phyloP scores from a whole-genome alignment of 2,113 vertebrate genomes.

The Carassius auratus region DNA sequence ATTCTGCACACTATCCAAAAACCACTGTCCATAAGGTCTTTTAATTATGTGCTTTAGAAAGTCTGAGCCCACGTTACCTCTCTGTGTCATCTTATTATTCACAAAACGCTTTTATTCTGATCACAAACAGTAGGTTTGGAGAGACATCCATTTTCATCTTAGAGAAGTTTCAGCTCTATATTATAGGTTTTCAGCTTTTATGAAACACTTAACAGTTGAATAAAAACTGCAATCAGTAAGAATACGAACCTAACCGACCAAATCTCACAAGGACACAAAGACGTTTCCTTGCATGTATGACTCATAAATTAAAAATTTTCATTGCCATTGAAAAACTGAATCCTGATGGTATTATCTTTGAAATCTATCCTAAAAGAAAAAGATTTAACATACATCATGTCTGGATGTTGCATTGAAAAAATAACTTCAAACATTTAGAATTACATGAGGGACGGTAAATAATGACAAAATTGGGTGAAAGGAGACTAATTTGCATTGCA shows the following conservation, averaged over 20 bases:
- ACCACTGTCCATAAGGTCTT: not conserved
- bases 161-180: not conserved
- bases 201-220: not conserved
- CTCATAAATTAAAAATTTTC: not conserved
- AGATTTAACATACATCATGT: not conserved
- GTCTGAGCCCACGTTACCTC: not conserved
- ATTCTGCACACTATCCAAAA: slow-evolving; percentile 20
- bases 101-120: not conserved
- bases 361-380: not conserved
- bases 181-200: not conserved
- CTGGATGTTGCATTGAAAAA: not conserved
- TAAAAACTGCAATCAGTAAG: not conserved
- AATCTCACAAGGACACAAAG: not conserved
- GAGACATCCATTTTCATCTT: not conserved
- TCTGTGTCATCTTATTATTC: not conserved
- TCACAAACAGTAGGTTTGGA: not conserved
- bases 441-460: not conserved
- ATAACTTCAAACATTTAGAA: not conserved
- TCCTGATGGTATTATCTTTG: not conserved
- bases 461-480: not conserved
- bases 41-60: not conserved
- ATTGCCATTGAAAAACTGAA: not conserved
- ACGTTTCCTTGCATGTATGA: not conserved
- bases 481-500: not conserved
- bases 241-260: not conserved